phyloP scores from a whole-genome alignment of 2,797 vertebrate species.

The Eulemur rubriventer region DNA sequence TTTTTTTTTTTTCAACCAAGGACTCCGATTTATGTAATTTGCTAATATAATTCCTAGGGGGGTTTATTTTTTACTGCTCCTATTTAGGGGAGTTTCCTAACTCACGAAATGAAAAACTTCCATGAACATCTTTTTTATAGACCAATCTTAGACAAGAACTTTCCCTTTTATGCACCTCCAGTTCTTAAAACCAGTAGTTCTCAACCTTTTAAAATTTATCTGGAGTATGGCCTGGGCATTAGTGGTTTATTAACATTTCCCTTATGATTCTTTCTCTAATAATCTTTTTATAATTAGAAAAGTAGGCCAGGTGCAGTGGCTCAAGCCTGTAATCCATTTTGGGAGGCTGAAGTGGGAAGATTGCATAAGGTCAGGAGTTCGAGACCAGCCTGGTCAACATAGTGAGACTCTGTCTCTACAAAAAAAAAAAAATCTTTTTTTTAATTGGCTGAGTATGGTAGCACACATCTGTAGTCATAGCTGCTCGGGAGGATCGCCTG shows the following conservation, averaged over 20 bases:
- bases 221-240: not conserved
- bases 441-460: not conserved
- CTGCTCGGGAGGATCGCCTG: not conserved
- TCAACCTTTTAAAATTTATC: not conserved
- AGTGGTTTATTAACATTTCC: not conserved
- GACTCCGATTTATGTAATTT: not conserved
- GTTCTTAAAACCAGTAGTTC: not conserved
- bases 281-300: not conserved
- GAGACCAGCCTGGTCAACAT: too few species aligned
- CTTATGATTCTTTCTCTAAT: not conserved
- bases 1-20: not conserved
- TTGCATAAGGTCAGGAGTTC: too few species aligned
- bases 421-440: not conserved
- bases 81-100: slow-evolving; percentile 4
- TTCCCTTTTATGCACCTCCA: not conserved
- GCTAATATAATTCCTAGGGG: not conserved
- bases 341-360: too few species aligned
- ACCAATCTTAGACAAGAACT: not conserved
- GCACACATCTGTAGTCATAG: not conserved
- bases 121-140: not conserved
- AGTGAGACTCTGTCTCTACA: too few species aligned
- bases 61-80: slow-evolving; percentile 8
- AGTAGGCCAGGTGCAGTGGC: not conserved
- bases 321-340: too few species aligned
- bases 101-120: not conserved